Percentiles rank a stretch among this genome's conserved stretches.
These are phyloP conservation scores for Oxyteleia sp. DNA, from an alignment of 2,888 invertebrate species.

Conservation along the genomic window DNA sequence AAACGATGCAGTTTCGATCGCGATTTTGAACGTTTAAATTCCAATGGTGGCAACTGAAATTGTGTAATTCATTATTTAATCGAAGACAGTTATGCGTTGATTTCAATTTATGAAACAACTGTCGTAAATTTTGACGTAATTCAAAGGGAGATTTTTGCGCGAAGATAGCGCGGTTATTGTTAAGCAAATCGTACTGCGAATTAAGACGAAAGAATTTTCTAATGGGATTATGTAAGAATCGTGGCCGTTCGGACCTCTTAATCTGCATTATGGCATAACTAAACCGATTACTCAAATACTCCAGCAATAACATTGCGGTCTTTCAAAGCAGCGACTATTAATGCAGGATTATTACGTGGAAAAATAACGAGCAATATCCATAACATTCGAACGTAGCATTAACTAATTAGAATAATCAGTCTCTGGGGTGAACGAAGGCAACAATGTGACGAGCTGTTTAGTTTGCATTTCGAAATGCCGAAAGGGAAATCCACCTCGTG, in stretches of 20 bases:
- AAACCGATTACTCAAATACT: constrained; percentile 76
- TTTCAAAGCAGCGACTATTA: constrained; percentile 39
- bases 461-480: background rate
- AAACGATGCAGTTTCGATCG: constrained; percentile 2
- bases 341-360: constrained; percentile 23
- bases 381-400: constrained; percentile 10
- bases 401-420: constrained; percentile 32
- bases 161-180: constrained; percentile 26
- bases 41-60: constrained; percentile 17
- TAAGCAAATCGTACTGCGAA: constrained; percentile 39
- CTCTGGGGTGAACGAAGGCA: background rate
- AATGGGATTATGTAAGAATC: constrained; percentile 77
- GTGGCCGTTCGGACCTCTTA: constrained; percentile 65
- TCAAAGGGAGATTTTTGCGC: constrained; percentile 11
- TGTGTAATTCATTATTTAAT: constrained; percentile 51
- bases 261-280: constrained; percentile 75
- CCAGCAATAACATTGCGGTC: constrained; percentile 43
- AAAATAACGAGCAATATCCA: constrained; percentile 20
- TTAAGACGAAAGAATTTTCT: constrained; percentile 72
- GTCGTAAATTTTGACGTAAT: constrained; percentile 31
- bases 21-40: background rate
- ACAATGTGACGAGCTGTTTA: background rate
- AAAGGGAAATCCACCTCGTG: background rate
- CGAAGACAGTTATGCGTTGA: constrained; percentile 17
- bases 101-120: constrained; percentile 34